These are phyloP conservation scores for Coremacera marginata DNA, from an alignment of 2,888 invertebrate genomes.

Conservation along the genomic window DNA sequence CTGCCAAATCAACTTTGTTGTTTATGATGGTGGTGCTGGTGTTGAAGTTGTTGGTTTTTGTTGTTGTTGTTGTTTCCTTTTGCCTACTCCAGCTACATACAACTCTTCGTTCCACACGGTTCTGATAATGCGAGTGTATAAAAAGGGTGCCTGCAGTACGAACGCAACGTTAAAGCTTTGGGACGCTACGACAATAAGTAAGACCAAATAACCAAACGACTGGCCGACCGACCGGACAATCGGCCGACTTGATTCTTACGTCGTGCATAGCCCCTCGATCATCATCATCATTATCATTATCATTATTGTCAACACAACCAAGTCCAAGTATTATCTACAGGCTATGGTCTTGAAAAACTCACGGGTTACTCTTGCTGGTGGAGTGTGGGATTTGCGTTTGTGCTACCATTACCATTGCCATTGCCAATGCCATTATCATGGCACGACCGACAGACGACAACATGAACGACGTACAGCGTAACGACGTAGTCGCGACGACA, in stretches of 20 bases:
- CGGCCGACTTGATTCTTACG: conserved; percentile 2
- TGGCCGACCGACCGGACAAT: not conserved
- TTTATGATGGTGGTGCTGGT: not conserved
- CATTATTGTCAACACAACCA: not conserved
- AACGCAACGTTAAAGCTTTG: not conserved
- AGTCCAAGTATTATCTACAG: conserved; percentile 18
- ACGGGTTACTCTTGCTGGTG: not conserved
- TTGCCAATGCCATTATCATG: conserved; percentile 39
- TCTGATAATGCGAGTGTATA: not conserved
- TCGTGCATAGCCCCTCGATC: conserved; percentile 7
- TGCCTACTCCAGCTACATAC: not conserved
- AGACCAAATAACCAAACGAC: not conserved
- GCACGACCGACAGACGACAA: conserved; percentile 13
- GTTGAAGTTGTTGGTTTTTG: conserved; percentile 5
- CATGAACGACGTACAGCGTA: conserved; percentile 13
- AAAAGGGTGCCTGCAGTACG: conserved; percentile 29
- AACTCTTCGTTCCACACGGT: conserved; percentile 2
- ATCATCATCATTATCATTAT: not conserved
- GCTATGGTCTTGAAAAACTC: conserved; percentile 5
- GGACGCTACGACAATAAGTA: not conserved
- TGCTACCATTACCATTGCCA: not conserved
- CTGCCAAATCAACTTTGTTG: conserved; percentile 16
- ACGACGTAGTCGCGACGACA: conserved; percentile 19
- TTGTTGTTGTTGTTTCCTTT: conserved; percentile 4
- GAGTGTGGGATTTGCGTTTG: not conserved